Base-by-base conservation (phyloP, 2,888 invertebrate genomes). In the Baronia brevicornis region DNA sequence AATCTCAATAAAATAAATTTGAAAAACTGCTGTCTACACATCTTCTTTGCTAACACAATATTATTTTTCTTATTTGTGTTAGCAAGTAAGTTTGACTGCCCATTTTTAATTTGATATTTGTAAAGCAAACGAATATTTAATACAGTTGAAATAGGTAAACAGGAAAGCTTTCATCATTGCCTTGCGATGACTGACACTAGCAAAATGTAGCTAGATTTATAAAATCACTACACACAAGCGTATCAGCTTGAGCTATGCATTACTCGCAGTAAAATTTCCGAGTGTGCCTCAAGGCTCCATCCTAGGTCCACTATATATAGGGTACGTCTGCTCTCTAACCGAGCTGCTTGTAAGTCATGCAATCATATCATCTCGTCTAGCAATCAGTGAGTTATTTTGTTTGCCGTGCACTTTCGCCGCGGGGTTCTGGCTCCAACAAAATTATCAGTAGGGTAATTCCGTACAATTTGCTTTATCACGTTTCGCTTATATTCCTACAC, bases 311-410 rank as follows among this genome's bases (percentile, higher is more conserved):
- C 57, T 46, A 39, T 52, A 52, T 46, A 40, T 43, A 37, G 43
- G 39, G 40, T 40, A 45, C 44, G 46, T 43, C 40, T 25, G 43
- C 33, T 38, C 41, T 42, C 40, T 34, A 12, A 36, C 39, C 33
- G 31, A 33, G 38, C 35, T 33, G 43, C 39, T 39, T 35, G 48
- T 48, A 44, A 48, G 39, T 51, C 55, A 50, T 47, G 60, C 64
- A 62, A 64, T 62, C 65, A 59, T 63, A 59, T 60, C 63, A 56
- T 64, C 64, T 55, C 43, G 39, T 51, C 53, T 47, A 44, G 66
- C 66, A 73, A 78, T 79, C 74, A 72, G 60, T 49, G 50, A 44
- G 60, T 65, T 59, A 70, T 68, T 70, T 66, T 74, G 72, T 77
- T 74, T 72, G 65, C 62, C 51, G 52, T 62, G 47, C 48, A 48